Base-by-base conservation (phyloP, 2,888 invertebrate genomes). In the Chaitophorus viminalis region DNA sequence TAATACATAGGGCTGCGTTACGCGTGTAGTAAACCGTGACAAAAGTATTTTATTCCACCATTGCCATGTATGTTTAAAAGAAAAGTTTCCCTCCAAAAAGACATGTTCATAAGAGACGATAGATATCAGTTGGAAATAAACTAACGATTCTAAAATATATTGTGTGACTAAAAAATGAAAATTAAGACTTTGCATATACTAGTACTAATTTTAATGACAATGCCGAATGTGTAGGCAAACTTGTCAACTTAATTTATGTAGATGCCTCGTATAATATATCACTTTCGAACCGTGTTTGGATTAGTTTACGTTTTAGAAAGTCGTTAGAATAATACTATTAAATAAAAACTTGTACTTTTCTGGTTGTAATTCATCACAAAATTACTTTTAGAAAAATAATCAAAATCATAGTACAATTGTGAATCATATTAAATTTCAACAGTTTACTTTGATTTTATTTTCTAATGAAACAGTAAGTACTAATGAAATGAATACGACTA, bases 221-320 rank as follows among this genome's bases (percentile, higher is more conserved):
- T 74, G n/a, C 82, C 72, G 74, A 74, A 74, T 65, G 76, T 83
- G 68, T 77, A 77, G 85, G 68, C 77, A 85, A 85, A 85, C 85
- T 85, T 85, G 77, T 85, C 85, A 77, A 70, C 85, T 85, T 70
- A 78, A 78, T 85, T 78, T 85, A 85, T 78, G 75, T 75, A 65
- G 68, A 85, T 52, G 68, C n/a, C n/a, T 60, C 65, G 60, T 52
- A 54, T 83, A 84, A 84, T 84, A 85, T 74, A 85, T 85, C 77
- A 85, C 85, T 85, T 77, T 85, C 85, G 68, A 85, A 78, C 78
- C 70, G 85, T 33, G 77, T 85, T 85, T 52, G 70, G 70, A 85
- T 85, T 70, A 68, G 70, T n/a, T 77, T 78, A 52, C 79, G 65
- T 70, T 84, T 84, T 85, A 78, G 85, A 85, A 85, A 85, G 85